Conservation (phyloP, 1,140 invertebrate species). For the Liolophura sinensis region DNA sequence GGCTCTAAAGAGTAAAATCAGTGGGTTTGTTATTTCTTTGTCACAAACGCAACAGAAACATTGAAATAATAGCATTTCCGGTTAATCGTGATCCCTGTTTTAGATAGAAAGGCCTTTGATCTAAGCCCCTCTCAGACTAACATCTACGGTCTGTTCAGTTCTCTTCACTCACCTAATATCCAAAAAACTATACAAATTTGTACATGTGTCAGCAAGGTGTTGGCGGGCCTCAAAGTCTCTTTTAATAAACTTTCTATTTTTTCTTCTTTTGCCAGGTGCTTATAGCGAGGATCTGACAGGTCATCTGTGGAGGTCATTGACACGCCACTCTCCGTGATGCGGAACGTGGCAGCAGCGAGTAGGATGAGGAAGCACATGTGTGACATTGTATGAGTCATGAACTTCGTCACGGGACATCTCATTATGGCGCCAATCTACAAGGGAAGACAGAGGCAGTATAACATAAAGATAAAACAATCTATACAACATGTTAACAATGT, state of each 20-base stretch:
- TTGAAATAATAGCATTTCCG: no score
- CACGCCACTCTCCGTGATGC: conserved; percentile 47
- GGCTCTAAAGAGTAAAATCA: no score
- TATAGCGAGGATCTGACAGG: conserved; percentile 33
- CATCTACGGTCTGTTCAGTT: no score
- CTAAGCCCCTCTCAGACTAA: no score
- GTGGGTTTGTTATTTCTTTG: no score
- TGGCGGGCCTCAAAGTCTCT: conserved; percentile 53
- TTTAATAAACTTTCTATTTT: conserved; percentile 53
- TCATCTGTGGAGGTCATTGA: conserved; percentile 43
- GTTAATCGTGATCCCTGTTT: no score
- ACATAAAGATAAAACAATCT: no score
- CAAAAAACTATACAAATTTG: conserved; percentile 59
- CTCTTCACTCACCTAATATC: conserved; percentile 47
- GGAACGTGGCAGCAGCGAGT: conserved; percentile 56
- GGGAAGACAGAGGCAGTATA: neutral
- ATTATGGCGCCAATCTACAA: conserved; percentile 80
- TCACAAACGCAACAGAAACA: no score
- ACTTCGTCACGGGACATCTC: conserved; percentile 98
- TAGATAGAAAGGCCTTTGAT: no score
- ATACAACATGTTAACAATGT: neutral
- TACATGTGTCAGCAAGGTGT: conserved; percentile 55
- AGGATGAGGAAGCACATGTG: conserved; percentile 57
- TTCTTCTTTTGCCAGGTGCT: conserved; percentile 42
- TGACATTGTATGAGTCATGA: conserved; percentile 82